Evolutionary conservation across 2,888 invertebrate genomes (phyloP).

Genomic region (Camptogramma bilineatum): DNA sequence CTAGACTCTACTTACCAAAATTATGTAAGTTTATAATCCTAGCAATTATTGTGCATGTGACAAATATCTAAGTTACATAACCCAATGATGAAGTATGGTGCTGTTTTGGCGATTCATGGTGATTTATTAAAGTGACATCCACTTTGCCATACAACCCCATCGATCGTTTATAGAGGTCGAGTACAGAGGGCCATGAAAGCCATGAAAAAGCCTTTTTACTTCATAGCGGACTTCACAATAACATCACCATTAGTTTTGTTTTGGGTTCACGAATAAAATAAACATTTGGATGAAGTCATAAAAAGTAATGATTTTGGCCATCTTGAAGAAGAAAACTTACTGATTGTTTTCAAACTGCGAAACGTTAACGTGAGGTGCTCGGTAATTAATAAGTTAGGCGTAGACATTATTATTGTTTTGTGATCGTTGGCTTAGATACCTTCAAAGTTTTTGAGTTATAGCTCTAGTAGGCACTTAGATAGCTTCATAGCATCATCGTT

Average conservation of each 20-base stretch:
- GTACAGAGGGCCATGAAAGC: constrained; percentile 16
- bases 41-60: too few relatives aligned
- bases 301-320: not conserved
- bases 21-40: not conserved
- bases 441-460: constrained; percentile 28
- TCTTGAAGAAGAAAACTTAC: not conserved
- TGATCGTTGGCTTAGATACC: constrained; percentile 22
- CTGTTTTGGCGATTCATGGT: constrained; percentile 27
- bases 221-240: not conserved
- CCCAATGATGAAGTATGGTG: constrained; percentile 2
- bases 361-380: not conserved
- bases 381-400: constrained; percentile 9
- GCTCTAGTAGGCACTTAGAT: constrained; percentile 13
- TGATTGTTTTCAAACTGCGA: constrained; percentile 1
- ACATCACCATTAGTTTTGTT: not conserved
- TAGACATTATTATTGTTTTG: constrained; percentile 25
- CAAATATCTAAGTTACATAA: not conserved
- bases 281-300: not conserved
- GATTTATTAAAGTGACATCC: constrained; percentile 33
- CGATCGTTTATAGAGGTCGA: constrained; percentile 24
- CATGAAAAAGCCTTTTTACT: constrained; percentile 19
- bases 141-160: constrained; percentile 33
- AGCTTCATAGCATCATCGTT: constrained; percentile 27
- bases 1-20: too few relatives aligned
- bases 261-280: not conserved